These are phyloP conservation scores for Anguilla marmorata DNA, from an alignment of 2,797 vertebrate species.

Conservation along the genomic window DNA sequence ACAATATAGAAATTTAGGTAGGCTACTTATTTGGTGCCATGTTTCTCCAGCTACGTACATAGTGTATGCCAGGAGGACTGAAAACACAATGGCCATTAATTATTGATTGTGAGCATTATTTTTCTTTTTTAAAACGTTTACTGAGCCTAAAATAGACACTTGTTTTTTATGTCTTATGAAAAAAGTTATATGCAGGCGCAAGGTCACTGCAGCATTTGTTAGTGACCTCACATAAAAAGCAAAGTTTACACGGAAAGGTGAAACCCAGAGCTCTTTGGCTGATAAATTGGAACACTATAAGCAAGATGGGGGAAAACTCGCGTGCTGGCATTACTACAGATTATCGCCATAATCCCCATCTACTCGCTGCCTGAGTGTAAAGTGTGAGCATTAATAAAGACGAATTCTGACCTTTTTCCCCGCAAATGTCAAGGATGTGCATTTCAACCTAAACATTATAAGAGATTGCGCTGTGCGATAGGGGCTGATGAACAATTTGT, in stretches of 20 bases:
- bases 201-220: not conserved
- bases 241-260: not conserved
- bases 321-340: conserved; percentile 45
- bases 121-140: not conserved
- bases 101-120: not conserved
- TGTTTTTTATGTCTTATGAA: not conserved
- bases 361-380: conserved; percentile 43
- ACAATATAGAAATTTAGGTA: not conserved
- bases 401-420: conserved; percentile 65
- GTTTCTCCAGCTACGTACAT: not conserved
- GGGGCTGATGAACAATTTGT: conserved; percentile 66
- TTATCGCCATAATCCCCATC: conserved; percentile 49
- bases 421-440: conserved; percentile 66
- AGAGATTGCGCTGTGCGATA: conserved; percentile 57
- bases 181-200: not conserved
- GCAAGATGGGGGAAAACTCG: conserved; percentile 38
- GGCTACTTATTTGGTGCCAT: not conserved
- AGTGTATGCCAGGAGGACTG: not conserved
- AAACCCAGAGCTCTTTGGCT: not conserved
- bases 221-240: conserved; percentile 16
- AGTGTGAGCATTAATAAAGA: conserved; percentile 55
- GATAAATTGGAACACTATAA: conserved; percentile 25
- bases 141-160: not conserved
- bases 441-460: conserved; percentile 66
- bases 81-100: not conserved